Conservation (phyloP, 2,888 invertebrate genomes). For the Punctoribates punctum region DNA sequence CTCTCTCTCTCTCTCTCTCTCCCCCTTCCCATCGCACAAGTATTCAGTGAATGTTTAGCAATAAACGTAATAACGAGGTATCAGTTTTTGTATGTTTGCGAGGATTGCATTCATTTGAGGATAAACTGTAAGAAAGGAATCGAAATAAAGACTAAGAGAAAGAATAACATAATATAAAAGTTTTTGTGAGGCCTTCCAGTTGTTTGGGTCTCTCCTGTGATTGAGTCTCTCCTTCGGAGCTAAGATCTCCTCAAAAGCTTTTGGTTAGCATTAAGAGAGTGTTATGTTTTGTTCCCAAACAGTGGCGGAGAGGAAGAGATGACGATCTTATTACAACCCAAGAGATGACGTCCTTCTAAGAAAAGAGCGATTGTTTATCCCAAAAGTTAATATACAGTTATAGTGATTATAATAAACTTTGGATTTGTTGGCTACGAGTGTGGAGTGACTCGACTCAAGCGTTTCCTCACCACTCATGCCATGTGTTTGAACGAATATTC, state of each 20-base stretch:
- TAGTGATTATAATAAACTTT: slow-evolving; percentile 15
- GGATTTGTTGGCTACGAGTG: neutral
- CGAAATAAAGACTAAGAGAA: neutral
- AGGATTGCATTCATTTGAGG: neutral
- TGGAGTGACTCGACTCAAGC: neutral
- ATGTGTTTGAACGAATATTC: neutral
- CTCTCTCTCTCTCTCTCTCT: slow-evolving; percentile 33
- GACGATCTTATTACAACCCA: slow-evolving; percentile 4
- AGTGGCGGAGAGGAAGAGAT: neutral
- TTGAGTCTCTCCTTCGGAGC: neutral
- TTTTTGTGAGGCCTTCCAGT: neutral
- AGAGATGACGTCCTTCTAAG: slow-evolving; percentile 26
- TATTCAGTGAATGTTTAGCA: neutral
- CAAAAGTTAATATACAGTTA: neutral
- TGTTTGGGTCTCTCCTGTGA: neutral
- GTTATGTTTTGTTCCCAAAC: neutral
- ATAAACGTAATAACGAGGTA: neutral
- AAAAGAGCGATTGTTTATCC: slow-evolving; percentile 6
- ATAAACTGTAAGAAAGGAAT: neutral
- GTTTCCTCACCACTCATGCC: neutral
- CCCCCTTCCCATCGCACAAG: neutral
- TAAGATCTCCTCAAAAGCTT: neutral
- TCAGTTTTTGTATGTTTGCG: neutral
- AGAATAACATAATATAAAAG: neutral
- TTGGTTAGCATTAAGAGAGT: neutral